Evolutionary conservation across 2,797 vertebrate species (phyloP), one percentile per base, ranked within the genome.

Genomic region (Sebastes jordani): DNA sequence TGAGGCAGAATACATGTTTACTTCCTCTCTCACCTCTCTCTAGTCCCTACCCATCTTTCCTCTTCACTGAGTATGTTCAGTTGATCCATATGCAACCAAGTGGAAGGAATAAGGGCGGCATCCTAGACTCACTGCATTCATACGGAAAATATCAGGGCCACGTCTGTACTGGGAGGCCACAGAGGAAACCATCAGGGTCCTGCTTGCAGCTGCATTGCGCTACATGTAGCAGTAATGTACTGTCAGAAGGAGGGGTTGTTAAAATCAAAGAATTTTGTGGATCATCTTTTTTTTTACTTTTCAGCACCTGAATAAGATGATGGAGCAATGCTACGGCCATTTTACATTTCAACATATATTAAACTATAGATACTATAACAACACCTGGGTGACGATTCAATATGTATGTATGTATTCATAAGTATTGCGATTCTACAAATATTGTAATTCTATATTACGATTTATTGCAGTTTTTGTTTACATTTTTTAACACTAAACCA

Each of bases 1-100:
- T 46, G 27, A 62, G n/a, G 32, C 27, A 56, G 56, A 71, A 66
- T 8, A 49, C 7, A 66, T 73, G 52, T 61, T 60, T 38, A 38
- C 29, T 49, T 75, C 46, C 55, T 29, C 6, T 81, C 46, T 77
- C 78, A 59, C 30, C 59, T 80, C 54, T 59, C 46, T 62, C 38
- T 68, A 4, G 42, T 46, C 42, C 20, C 30, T 78, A 1, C 18
- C 30, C 18, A 2, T 83, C 62, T 60, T 86, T 91, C 72, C 85
- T 70, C 84, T 71, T 80, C 83, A 77, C 29, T 1, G 29, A 89
- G 80, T 82, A 72, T 81, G 71, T 84, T 78, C 73, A 65, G 55
- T 60, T 79, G 80, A 87, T 83, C 83, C 54, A 80, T 38, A 80
- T 3, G 72, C 73, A 82, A 71, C 74, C 76, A n/a, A 70, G 82